Percentiles rank a stretch among this genome's conserved stretches.
These are phyloP conservation scores for Labeo catla DNA, from an alignment of 2,113 vertebrate genomes.

Conservation along the genomic window DNA sequence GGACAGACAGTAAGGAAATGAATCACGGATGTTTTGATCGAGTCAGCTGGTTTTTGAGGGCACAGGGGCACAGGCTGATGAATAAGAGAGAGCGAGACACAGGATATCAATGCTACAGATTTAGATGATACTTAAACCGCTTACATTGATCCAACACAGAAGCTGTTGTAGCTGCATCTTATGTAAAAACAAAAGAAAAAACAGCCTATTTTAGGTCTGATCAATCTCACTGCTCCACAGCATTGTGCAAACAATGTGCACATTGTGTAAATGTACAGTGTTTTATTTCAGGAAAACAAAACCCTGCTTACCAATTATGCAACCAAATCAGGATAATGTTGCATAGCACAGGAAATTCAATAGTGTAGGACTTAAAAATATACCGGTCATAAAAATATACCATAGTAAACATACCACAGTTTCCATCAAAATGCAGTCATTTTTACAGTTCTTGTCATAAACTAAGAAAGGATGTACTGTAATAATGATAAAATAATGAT, in stretches of 20 bases:
- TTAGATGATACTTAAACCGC: constrained; percentile 18
- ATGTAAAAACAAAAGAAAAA: background rate
- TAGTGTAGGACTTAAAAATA: background rate
- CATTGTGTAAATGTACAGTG: background rate
- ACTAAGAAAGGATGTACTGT: background rate
- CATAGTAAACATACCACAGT: background rate
- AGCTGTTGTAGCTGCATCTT: constrained; percentile 7
- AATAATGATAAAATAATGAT: too few species aligned
- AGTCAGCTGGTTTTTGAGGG: constrained; percentile 40
- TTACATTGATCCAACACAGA: constrained; percentile 21
- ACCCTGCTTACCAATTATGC: background rate
- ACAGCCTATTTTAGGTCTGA: background rate
- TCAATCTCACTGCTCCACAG: background rate
- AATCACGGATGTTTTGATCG: constrained; percentile 21
- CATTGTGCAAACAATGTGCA: background rate
- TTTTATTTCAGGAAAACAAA: constrained; percentile 9
- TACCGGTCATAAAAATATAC: background rate
- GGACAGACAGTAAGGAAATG: constrained; percentile 31
- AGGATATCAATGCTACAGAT: constrained; percentile 30
- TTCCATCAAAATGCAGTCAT: background rate
- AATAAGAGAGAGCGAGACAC: constrained; percentile 20
- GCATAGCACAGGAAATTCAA: background rate
- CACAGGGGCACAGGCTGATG: constrained; percentile 9
- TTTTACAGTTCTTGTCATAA: background rate
- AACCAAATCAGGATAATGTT: background rate